These are phyloP conservation scores for Bilobella aurantiaca DNA, from an alignment of 1,140 invertebrate genomes.

Conservation along the genomic window DNA sequence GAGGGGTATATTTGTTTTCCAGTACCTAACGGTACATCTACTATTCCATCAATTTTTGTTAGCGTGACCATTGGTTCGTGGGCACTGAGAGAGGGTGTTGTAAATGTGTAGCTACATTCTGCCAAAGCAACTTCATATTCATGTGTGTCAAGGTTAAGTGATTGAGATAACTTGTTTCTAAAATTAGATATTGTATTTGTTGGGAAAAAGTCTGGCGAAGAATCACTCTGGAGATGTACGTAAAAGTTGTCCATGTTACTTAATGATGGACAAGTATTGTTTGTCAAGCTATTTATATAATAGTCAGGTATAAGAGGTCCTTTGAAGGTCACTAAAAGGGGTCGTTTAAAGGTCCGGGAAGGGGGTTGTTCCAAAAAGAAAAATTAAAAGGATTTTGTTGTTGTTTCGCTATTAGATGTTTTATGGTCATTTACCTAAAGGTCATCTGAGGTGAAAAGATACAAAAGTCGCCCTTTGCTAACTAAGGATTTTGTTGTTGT, in stretches of 20 bases:
- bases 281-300: too few relatives aligned
- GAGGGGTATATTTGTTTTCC: background rate
- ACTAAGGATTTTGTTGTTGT: too few relatives aligned
- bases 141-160: background rate
- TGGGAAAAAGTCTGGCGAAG: background rate
- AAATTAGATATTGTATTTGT: constrained; percentile 12
- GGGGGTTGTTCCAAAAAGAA: too few relatives aligned
- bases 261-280: too few relatives aligned
- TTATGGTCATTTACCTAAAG: too few relatives aligned
- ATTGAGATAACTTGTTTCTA: background rate
- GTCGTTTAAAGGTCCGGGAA: too few relatives aligned
- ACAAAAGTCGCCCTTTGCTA: too few relatives aligned
- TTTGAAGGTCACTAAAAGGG: too few relatives aligned
- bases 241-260: constrained; percentile 4
- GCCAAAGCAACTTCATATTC: constrained; percentile 6
- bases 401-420: too few relatives aligned
- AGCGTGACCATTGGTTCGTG: background rate
- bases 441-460: too few relatives aligned
- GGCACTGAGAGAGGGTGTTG: background rate
- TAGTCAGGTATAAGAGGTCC: too few relatives aligned
- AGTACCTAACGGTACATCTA: background rate
- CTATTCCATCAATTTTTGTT: background rate
- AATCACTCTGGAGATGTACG: background rate
- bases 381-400: too few relatives aligned
- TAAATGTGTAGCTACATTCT: constrained; percentile 5